Conservation (phyloP, 1,140 invertebrate species). For the Heliconius hewitsoni region DNA sequence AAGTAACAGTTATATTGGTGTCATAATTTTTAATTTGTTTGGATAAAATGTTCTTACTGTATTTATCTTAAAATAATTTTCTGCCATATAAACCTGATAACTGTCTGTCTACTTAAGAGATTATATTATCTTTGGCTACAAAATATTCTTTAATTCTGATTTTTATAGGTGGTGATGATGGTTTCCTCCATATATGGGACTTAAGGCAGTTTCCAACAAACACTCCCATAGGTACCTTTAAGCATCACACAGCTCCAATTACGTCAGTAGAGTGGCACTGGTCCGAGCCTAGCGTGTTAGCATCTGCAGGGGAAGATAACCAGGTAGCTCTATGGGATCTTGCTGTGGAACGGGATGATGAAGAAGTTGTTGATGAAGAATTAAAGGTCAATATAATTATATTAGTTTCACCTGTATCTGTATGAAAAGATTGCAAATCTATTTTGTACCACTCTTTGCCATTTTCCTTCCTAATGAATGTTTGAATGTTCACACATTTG, state of each 20-base stretch:
- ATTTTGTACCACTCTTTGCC: too few relatives aligned
- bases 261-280: conserved; percentile 99
- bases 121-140: too few relatives aligned
- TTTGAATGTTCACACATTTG: too few relatives aligned
- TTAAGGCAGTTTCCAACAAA: conserved; percentile 92
- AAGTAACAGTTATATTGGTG: too few relatives aligned
- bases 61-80: neutral
- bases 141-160: neutral
- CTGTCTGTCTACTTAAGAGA: too few relatives aligned
- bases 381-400: conserved; percentile 77
- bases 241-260: conserved; percentile 95
- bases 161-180: conserved; percentile 95
- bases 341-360: conserved; percentile 91
- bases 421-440: neutral
- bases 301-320: conserved; percentile 96
- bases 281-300: conserved; percentile 94
- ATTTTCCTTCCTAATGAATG: too few relatives aligned
- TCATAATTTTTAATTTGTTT: too few relatives aligned
- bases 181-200: conserved; percentile 97
- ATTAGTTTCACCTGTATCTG: neutral
- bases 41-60: too few relatives aligned
- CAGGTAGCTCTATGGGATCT: conserved; percentile 99
- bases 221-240: conserved; percentile 94
- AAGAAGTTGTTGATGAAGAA: conserved; percentile 82
- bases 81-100: neutral